phyloP scores from a whole-genome alignment of 2,113 vertebrate species.

The Haliaeetus leucogaster region DNA sequence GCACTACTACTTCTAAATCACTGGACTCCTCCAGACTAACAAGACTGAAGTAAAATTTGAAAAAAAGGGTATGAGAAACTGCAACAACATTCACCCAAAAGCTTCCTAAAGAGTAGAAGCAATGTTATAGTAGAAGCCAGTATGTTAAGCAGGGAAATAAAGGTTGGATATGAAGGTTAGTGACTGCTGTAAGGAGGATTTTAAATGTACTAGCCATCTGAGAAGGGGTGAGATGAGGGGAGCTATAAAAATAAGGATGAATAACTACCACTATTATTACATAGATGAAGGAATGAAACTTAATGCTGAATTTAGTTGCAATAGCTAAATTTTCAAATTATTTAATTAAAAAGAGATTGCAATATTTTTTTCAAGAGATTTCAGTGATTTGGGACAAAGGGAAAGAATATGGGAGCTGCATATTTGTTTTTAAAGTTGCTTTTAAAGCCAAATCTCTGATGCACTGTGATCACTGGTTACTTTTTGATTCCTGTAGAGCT shows the following conservation, averaged over 20 bases:
- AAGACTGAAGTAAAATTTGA: neutral
- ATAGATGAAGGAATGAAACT: neutral
- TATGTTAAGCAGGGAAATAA: neutral
- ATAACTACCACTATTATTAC: neutral
- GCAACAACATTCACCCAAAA: neutral
- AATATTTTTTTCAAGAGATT: neutral
- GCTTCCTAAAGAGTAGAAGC: neutral
- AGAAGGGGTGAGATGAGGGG: neutral
- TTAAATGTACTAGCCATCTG: neutral
- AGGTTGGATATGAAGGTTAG: neutral
- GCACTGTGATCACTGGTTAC: neutral
- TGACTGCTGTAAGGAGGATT: neutral
- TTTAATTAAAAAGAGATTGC: neutral
- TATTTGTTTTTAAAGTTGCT: neutral
- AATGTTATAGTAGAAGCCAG: neutral
- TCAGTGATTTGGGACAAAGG: neutral
- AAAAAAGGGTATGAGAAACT: neutral
- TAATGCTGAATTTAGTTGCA: neutral
- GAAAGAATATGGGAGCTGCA: neutral
- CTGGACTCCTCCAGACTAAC: neutral
- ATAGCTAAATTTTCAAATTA: neutral
- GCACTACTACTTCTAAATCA: neutral
- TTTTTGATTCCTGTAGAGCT: neutral
- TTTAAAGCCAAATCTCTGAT: neutral
- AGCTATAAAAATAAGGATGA: neutral